These are phyloP conservation scores for Apamea crenata DNA, from an alignment of 2,888 invertebrate species.

Conservation along the genomic window DNA sequence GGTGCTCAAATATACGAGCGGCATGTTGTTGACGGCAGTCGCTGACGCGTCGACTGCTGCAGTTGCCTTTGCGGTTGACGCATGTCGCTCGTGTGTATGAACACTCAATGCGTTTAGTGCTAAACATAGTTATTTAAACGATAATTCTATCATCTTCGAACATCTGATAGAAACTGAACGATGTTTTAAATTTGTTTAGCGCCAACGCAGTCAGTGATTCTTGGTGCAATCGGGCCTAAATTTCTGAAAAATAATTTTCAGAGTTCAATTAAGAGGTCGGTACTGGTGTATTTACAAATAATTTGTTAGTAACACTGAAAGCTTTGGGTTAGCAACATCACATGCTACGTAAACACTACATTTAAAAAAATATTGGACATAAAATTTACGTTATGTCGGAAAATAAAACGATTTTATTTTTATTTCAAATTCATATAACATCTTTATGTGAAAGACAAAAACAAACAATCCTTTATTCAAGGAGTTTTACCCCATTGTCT, in stretches of 20 bases:
- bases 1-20: not conserved
- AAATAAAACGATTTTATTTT: not conserved
- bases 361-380: not conserved
- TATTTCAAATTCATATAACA: not conserved
- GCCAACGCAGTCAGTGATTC: not conserved
- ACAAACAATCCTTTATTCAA: not conserved
- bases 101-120: not conserved
- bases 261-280: not conserved
- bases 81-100: not conserved
- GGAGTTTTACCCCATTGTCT: not conserved
- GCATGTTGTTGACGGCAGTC: not conserved
- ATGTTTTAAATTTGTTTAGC: not conserved
- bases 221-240: not conserved
- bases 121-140: not conserved
- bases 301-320: conserved; percentile 19
- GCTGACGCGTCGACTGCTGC: not conserved
- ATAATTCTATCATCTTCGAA: not conserved
- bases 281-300: too few species aligned
- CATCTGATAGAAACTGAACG: not conserved
- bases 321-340: conserved; percentile 4
- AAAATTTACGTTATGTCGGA: not conserved
- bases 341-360: not conserved
- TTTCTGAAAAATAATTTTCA: not conserved
- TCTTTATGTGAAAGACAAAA: not conserved
- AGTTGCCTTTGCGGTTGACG: not conserved